phyloP scores from a whole-genome alignment of 2,888 invertebrate genomes.

The Andrena haemorrhoa region DNA sequence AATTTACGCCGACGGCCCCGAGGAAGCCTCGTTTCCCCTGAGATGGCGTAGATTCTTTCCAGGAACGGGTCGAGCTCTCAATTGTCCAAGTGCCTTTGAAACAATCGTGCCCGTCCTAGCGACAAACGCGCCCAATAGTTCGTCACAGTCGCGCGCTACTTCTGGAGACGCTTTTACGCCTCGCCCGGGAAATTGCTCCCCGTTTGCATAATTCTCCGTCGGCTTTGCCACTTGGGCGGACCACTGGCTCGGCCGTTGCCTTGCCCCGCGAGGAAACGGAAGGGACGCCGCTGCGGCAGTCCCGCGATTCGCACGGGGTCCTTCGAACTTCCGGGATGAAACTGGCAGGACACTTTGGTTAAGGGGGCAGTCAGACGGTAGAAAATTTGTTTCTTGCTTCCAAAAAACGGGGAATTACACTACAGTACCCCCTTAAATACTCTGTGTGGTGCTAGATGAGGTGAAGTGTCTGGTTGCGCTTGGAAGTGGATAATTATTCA shows the following conservation, averaged over 20 bases:
- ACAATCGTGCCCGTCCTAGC: neutral
- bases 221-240: slow-evolving; percentile 5
- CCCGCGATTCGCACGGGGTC: neutral
- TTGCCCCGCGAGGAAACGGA: neutral
- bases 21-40: neutral
- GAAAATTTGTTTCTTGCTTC: too few species aligned
- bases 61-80: slow-evolving; percentile 30
- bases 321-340: neutral
- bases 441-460: too few species aligned
- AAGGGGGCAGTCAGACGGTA: too few species aligned
- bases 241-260: slow-evolving; percentile 6
- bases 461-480: too few species aligned
- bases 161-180: neutral
- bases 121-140: neutral
- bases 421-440: too few species aligned
- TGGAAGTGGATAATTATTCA: too few species aligned
- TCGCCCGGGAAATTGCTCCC: neutral
- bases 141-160: neutral
- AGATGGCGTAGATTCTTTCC: slow-evolving; percentile 39
- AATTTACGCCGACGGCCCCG: slow-evolving; percentile 39
- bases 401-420: too few species aligned
- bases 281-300: neutral
- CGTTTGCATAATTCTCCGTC: slow-evolving; percentile 25
- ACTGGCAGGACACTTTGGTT: too few species aligned
- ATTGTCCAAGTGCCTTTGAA: slow-evolving; percentile 18